These are phyloP conservation scores for Tiliqua scincoides DNA, from an alignment of 2,113 vertebrate genomes.

Conservation along the genomic window DNA sequence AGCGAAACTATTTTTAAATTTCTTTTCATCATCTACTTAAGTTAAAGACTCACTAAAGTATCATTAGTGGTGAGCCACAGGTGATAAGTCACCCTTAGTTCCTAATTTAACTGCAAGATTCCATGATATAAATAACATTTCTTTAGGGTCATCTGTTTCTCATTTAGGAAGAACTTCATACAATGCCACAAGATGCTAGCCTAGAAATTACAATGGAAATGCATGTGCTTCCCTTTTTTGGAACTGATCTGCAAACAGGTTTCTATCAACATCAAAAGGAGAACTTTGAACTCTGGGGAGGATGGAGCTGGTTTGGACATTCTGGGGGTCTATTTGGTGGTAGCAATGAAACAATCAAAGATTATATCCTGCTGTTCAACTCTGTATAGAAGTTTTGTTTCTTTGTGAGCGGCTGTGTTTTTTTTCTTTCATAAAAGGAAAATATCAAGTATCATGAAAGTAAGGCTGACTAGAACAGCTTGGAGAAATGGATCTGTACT, in stretches of 20 bases:
- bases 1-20: not conserved
- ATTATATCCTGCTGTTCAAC: constrained; percentile 20
- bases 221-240: not conserved
- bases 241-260: constrained; percentile 27
- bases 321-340: not conserved
- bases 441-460: not conserved
- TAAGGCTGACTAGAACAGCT: not conserved
- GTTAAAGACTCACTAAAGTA: not conserved
- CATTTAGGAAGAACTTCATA: constrained; percentile 47
- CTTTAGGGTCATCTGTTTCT: constrained; percentile 57
- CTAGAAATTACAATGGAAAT: constrained; percentile 22
- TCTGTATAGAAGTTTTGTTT: not conserved
- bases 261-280: constrained; percentile 48
- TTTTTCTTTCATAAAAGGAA: not conserved
- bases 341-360: not conserved
- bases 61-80: constrained; percentile 25
- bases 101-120: constrained; percentile 56
- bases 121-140: constrained; percentile 24
- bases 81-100: constrained; percentile 53
- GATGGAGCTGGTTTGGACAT: not conserved
- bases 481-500: not conserved
- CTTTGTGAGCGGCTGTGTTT: not conserved
- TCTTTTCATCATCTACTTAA: not conserved
- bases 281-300: not conserved
- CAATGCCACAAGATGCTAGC: not conserved